phyloP scores from a whole-genome alignment of 2,113 vertebrate genomes.

The Taurulus bubalis region DNA sequence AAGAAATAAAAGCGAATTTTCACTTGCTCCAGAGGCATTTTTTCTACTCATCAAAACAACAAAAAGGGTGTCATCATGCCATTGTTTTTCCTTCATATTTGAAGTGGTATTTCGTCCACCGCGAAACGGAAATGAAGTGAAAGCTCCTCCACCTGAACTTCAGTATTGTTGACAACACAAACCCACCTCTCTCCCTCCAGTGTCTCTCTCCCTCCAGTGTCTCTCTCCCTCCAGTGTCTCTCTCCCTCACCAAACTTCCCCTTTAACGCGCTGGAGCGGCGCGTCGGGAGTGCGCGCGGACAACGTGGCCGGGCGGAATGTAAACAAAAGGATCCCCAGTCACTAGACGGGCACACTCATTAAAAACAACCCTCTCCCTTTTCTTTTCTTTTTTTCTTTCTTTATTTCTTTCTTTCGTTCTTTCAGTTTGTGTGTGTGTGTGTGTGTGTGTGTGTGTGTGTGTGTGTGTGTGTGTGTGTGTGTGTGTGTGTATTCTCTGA shows the following conservation, averaged over 20 bases:
- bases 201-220: not conserved
- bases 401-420: no score
- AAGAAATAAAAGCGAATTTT: not conserved
- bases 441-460: no score
- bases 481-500: not conserved
- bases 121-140: not conserved
- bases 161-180: not conserved
- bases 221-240: not conserved
- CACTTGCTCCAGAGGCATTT: no score
- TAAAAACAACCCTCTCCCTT: conserved; percentile 15
- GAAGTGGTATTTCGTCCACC: no score
- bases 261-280: conserved; percentile 25
- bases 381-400: not conserved
- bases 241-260: not conserved
- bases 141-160: not conserved
- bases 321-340: conserved; percentile 54
- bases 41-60: not conserved
- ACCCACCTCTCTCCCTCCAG: not conserved
- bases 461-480: no score
- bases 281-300: not conserved
- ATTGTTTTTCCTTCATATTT: not conserved
- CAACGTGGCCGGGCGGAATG: conserved; percentile 50
- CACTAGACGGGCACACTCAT: conserved; percentile 14
- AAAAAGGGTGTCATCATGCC: not conserved
- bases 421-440: no score